Conservation (phyloP, 2,113 vertebrate species). For the Ceyx margarethae region DNA sequence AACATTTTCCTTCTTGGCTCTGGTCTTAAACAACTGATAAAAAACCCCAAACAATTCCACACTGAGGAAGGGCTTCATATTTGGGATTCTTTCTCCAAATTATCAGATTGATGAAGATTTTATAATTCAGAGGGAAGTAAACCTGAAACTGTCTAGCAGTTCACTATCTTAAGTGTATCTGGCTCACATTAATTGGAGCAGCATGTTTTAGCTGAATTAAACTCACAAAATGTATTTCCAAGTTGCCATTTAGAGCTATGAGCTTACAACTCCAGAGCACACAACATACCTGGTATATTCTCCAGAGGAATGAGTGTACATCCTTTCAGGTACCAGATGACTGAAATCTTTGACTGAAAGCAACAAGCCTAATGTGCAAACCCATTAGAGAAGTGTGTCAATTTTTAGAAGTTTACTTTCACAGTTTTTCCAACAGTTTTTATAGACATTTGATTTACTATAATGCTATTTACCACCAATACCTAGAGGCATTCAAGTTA, state of each 20-base stretch:
- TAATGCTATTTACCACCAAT: neutral
- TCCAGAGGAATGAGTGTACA: neutral
- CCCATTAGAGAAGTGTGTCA: neutral
- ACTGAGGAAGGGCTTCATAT: neutral
- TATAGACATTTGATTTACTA: neutral
- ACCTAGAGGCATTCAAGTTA: neutral
- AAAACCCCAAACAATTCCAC: neutral
- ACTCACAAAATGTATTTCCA: neutral
- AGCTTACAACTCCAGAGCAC: neutral
- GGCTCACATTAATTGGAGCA: neutral
- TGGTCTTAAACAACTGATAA: neutral
- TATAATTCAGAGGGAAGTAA: neutral
- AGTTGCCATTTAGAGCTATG: neutral
- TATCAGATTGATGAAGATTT: neutral
- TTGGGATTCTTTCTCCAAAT: neutral
- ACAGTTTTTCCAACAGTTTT: neutral
- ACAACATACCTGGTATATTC: neutral
- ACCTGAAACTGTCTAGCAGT: rapidly evolving
- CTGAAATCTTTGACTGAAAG: neutral
- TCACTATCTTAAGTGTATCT: neutral
- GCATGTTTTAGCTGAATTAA: neutral
- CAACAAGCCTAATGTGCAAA: neutral
- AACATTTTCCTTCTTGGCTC: neutral
- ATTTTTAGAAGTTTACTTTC: neutral
- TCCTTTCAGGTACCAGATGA: neutral